Evolutionary conservation across 2,888 invertebrate species (phyloP).

Genomic region (Glomeris marginata): DNA sequence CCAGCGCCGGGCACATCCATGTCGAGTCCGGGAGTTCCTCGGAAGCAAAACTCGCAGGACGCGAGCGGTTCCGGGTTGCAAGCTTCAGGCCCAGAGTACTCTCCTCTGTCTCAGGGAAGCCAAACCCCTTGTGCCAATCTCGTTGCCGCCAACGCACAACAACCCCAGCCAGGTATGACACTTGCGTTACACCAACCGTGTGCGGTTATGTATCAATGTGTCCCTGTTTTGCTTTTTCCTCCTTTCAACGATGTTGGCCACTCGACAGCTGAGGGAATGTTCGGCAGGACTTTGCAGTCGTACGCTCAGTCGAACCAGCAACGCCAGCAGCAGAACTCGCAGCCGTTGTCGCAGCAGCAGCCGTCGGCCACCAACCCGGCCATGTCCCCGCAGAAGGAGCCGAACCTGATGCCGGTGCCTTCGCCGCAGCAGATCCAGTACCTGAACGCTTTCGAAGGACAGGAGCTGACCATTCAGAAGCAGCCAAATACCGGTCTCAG

Average conservation of each 20-base stretch:
- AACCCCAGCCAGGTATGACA: constrained; percentile 11
- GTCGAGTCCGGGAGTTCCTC: constrained; percentile 16
- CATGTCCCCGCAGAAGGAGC: constrained; percentile 47
- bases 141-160: constrained; percentile 6
- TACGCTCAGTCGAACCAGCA: constrained; percentile 44
- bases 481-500: constrained; percentile 82
- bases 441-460: constrained; percentile 88
- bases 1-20: constrained; percentile 38
- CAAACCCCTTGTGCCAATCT: constrained; percentile 13
- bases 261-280: constrained; percentile 42
- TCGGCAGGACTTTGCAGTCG: constrained; percentile 46
- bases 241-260: background rate
- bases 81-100: constrained; percentile 10
- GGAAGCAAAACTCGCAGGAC: constrained; percentile 14
- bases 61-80: constrained; percentile 6
- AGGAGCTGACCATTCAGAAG: constrained; percentile 90
- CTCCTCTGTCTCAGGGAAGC: constrained; percentile 15
- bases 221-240: constrained; percentile 2
- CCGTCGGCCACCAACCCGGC: constrained; percentile 15
- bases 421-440: constrained; percentile 93
- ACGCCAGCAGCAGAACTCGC: constrained; percentile 20
- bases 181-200: background rate
- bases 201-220: constrained; percentile 21
- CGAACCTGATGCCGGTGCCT: constrained; percentile 87
- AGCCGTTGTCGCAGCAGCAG: constrained; percentile 22